A percentile compares a stretch with the other conserved stretches of the same genome.
phyloP scores from a whole-genome alignment of 2,113 vertebrate genomes.

The Nanorana parkeri region DNA sequence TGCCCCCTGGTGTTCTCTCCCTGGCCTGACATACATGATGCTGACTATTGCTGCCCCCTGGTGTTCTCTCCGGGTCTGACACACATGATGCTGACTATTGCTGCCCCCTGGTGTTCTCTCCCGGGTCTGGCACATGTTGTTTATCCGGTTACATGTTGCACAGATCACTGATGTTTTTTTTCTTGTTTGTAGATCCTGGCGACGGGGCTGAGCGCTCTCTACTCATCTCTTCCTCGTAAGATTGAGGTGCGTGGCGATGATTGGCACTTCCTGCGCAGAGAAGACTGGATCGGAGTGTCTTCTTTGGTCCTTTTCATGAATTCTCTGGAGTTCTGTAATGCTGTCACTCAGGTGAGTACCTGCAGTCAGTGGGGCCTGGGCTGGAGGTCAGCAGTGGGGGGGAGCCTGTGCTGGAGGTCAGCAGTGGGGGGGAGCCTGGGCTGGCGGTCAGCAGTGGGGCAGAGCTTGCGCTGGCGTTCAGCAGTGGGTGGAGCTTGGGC shows the following conservation, averaged over 20 bases:
- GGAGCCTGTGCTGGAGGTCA: background rate
- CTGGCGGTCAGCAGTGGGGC: background rate
- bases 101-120: too few species aligned
- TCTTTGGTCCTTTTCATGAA: conserved; percentile 96
- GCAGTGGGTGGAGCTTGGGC: too few species aligned
- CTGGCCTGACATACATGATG: too few species aligned
- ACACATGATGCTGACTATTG: too few species aligned
- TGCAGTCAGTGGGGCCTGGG: background rate
- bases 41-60: background rate
- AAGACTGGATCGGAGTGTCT: conserved; percentile 92
- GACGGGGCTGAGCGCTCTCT: conserved; percentile 93
- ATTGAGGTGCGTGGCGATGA: conserved; percentile 93
- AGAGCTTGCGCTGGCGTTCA: background rate
- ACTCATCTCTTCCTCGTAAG: conserved; percentile 94
- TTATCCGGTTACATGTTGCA: too few species aligned
- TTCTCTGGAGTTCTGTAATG: conserved; percentile 96
- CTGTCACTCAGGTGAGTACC: conserved; percentile 84
- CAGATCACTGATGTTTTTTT: too few species aligned
- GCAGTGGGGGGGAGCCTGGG: background rate
- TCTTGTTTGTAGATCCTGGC: conserved; percentile 84
- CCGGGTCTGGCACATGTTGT: too few species aligned
- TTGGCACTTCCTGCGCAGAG: conserved; percentile 91
- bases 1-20: background rate
- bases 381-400: background rate
- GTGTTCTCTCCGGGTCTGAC: background rate